Base-by-base conservation (phyloP, 2,888 invertebrate species). In the Dynastes grantii region DNA sequence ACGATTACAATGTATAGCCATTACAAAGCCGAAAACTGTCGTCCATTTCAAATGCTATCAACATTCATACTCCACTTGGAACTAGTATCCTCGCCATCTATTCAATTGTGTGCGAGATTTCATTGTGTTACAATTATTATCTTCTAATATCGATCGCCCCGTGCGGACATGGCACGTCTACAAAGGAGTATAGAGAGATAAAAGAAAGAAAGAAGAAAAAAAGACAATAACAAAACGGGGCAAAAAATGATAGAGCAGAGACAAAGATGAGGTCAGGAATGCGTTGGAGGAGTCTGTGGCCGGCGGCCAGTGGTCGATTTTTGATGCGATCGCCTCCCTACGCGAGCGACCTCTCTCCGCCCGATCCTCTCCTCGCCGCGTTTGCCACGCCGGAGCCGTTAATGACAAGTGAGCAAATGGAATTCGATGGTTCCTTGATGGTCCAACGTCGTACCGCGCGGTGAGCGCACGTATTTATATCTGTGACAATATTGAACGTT, bases 401-500 rank as follows among this genome's bases (percentile, higher is more conserved):
- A 86, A 84, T 85, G 86, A 86, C 87, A 84, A 83, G 82, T 85
- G 85, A 83, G 82, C 84, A 84, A 83, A 85, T 85, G 86, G 86
- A 87, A 87, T 87, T 85, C 85, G 87, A 86, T 87, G 87, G 86
- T 85, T 82, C 81, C 85, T 85, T 83, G 84, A 83, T 84, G 83
- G 84, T 84, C 70, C 64, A 70, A 32, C 58, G 78, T 45, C 78
- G 58, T 53, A 61, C 71, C 32, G 55, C 45, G 55, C 55, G 76
- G 58, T 40, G 78, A 64, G 55, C 73, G 40, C 61, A 75, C 73
- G 61, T 75, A 75, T 75, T 75, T 75, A 87, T 87, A 86, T 86
- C 86, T 87, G 87, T 87, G 87, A 87, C 91, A 92, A 88, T 92
- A 92, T 87, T 91, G 90, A 85, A 90, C 87, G 91, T 91, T 84